Evolutionary conservation across 2,113 vertebrate genomes (phyloP).

Genomic region (Misgurnus anguillicaudatus): DNA sequence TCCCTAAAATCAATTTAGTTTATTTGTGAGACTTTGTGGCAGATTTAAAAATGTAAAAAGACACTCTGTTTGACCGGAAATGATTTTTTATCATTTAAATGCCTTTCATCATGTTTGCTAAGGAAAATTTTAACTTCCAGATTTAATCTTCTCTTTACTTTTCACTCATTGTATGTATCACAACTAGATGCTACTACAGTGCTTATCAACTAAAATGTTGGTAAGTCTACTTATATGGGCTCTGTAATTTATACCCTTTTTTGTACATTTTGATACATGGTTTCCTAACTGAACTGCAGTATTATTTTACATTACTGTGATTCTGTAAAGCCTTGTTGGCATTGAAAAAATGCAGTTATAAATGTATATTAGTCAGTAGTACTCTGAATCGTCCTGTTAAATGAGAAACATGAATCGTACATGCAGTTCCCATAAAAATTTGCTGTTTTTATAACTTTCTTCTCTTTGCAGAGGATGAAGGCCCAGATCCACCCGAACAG

Average conservation of each 20-base stretch:
- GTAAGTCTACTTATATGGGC: neutral
- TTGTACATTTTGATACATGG: too few relatives aligned
- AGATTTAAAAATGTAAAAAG: neutral
- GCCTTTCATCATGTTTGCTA: neutral
- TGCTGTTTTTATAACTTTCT: neutral
- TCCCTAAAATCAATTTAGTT: slow-evolving; percentile 35
- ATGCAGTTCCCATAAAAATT: too few relatives aligned
- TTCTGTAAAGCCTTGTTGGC: too few relatives aligned
- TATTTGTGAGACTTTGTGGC: neutral
- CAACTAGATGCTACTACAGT: neutral
- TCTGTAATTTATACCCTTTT: too few relatives aligned
- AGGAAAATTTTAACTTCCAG: neutral
- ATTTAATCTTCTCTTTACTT: neutral
- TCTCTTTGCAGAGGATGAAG: slow-evolving; percentile 82
- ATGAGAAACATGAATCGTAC: too few relatives aligned
- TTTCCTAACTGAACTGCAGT: neutral
- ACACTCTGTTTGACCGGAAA: too few relatives aligned
- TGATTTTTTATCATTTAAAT: neutral
- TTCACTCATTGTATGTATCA: neutral
- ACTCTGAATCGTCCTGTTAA: too few relatives aligned
- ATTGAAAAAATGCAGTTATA: too few relatives aligned
- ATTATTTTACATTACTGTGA: neutral
- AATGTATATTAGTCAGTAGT: too few relatives aligned
- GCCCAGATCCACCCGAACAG: slow-evolving; percentile 93
- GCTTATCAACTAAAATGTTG: neutral